Conservation (phyloP, 2,113 vertebrate species). For the Oryzias curvinotus region DNA sequence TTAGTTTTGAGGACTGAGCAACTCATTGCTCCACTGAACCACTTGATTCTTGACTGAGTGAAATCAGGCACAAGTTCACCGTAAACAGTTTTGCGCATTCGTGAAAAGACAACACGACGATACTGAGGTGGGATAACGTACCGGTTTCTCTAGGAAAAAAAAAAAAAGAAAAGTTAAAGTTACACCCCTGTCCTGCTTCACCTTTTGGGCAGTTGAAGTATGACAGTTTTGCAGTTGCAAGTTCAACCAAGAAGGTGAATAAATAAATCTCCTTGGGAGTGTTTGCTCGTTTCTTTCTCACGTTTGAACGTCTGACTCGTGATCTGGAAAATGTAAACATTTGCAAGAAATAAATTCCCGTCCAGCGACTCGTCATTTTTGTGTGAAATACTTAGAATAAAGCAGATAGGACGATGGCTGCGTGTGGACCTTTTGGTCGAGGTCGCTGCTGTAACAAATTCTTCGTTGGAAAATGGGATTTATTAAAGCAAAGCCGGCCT, state of each 20-base stretch:
- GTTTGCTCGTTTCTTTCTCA: background rate
- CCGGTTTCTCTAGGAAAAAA: conserved; percentile 5
- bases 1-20: conserved; percentile 60
- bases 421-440: conserved; percentile 5
- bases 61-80: conserved; percentile 83
- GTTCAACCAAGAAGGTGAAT: conserved; percentile 7
- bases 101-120: conserved; percentile 46
- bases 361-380: background rate
- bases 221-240: conserved; percentile 10
- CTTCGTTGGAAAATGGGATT: conserved; percentile 25
- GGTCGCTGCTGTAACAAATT: conserved; percentile 20
- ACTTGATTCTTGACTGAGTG: conserved; percentile 49
- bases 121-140: conserved; percentile 22
- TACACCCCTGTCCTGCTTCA: conserved; percentile 5
- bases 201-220: conserved; percentile 27
- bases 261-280: conserved; percentile 12
- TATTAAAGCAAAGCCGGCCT: conserved; percentile 31
- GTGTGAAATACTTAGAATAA: background rate
- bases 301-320: conserved; percentile 3
- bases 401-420: conserved; percentile 5
- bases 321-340: conserved; percentile 29
- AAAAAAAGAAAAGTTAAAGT: conserved; percentile 2
- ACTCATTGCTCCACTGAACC: conserved; percentile 35
- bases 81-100: conserved; percentile 71
- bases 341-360: conserved; percentile 9